These are phyloP conservation scores for Benthosema pterotum DNA, from an alignment of 2,797 vertebrate species.

Conservation along the genomic window DNA sequence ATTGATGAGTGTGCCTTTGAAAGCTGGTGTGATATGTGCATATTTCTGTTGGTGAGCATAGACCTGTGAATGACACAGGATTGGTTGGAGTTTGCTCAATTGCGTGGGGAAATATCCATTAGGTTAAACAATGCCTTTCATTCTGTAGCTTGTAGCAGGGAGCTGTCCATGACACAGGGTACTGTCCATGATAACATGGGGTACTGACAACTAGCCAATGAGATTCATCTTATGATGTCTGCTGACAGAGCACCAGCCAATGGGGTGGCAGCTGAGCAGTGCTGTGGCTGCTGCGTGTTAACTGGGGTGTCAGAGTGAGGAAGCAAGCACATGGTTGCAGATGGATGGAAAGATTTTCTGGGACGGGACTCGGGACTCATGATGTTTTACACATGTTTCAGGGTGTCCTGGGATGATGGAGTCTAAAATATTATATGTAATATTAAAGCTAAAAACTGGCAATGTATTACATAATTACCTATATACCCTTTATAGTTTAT, in stretches of 20 bases:
- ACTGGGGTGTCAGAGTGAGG: slow-evolving; percentile 57
- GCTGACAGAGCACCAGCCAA: slow-evolving; percentile 91
- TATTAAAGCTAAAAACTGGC: no score
- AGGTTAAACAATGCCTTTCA: no score
- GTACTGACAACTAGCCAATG: slow-evolving; percentile 85
- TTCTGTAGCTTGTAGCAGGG: slow-evolving; percentile 29
- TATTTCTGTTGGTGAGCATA: no score
- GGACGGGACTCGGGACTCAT: not conserved
- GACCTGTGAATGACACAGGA: no score
- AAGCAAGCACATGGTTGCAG: slow-evolving; percentile 40
- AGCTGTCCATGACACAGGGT: slow-evolving; percentile 61
- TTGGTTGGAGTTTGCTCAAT: not conserved
- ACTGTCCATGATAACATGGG: slow-evolving; percentile 8
- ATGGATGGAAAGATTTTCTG: not conserved
- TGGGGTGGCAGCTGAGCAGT: slow-evolving; percentile 81
- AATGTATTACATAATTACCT: no score
- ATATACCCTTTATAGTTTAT: no score
- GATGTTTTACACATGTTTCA: not conserved
- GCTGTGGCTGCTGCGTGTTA: slow-evolving; percentile 76
- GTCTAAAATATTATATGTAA: no score
- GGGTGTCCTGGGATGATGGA: not conserved
- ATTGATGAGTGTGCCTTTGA: no score
- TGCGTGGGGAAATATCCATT: not conserved
- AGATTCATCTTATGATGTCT: slow-evolving; percentile 92
- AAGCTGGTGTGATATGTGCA: no score